Evolutionary conservation across 2,797 vertebrate genomes (phyloP), one percentile per base, ranked within the genome.

Genomic region (Discoglossus pictus): DNA sequence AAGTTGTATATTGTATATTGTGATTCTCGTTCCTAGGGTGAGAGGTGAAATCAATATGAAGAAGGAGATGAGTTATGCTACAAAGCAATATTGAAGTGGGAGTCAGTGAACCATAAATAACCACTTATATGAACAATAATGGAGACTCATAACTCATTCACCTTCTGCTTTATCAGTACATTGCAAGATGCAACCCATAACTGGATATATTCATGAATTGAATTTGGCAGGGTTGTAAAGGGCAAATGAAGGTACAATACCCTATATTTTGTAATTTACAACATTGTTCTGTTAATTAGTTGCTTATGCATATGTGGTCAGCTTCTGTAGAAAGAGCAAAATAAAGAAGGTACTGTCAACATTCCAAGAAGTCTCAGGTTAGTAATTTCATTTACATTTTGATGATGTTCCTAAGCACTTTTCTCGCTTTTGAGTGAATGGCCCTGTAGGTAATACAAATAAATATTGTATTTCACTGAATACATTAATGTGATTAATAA

Each of bases 91-190:
- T 58, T 42, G n/a, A 66, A 58, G 43, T 50, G 21, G 36, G 35
- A 58, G 13, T 25, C 34, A 48, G 31, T 47, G 34, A 50, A 39
- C 53, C 54, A 56, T 50, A 66, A 58, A 66, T 35, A 52, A 58
- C 44, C 17, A 17, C 43, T 60, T 18, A 35, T 52, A 50, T 51
- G 55, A 42, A 44, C 46, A 60, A 67, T 67, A 47, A 58, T 31
- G 40, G 34, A 39, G 51, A 20, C 44, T 40, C 24, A 39, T 58
- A 60, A 67, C 55, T 47, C 46, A 60, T 68, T 68, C 46, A 43
- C 46, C 36, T 60, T 51, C 46, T 24, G 16, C 36, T 52, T 40
- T 43, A 50, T 44, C 55, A 60, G 34, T 43, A 59, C 17, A 34
- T 40, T 59, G 34, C 34, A 31, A 42, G 24, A 36, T 11, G n/a